Base-by-base conservation (phyloP, 92 coral and sea anemone species). In the Porites divaricata region DNA sequence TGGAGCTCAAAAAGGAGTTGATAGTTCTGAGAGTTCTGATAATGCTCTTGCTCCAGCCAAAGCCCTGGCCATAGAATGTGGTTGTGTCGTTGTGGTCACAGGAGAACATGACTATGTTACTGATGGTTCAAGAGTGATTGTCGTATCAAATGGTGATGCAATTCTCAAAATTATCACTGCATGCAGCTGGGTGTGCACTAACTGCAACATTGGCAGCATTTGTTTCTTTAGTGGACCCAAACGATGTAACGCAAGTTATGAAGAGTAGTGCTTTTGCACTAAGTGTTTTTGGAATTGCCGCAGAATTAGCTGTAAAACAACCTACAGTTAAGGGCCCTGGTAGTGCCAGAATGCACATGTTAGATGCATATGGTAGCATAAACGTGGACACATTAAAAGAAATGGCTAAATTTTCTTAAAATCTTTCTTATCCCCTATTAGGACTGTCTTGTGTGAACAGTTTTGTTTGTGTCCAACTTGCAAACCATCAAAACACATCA, bases 21-120 rank as follows among this genome's bases (percentile, higher is more conserved):
- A 87, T 48, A 87, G 90, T 67, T 63, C 70, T 52, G 35, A 87
- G 71, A 81, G 81, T 56, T 80, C 90, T 16, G 86, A 82, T 78
- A 50, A 48, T 63, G 90, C 88, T 50, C 90, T 87, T 24, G 65
- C 41, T 15, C 83, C 86, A 54, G 87, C 90, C 65, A 81, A 87
- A 67, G 83, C 87, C 54, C 87, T 87, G 11, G 90, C 90, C 63
- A 2, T 2, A 7, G 58, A 87, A 77, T 87, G 90, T 66, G 19
- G 22, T 59, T 87, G 90, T 62, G 90, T 87, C 74, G 90, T 87
- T 26, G 88, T 87, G 63, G 90, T 87, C 20, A 87, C 90, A 13
- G 90, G 90, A 54, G 63, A 74, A 75, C 41, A 67, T 0, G 87
- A 87, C 70, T 87, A 72, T 48, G 90, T 87, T 50, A 87, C 90